Conservation (phyloP, 2,888 invertebrate species). For the Hemicrepidius hirtus region DNA sequence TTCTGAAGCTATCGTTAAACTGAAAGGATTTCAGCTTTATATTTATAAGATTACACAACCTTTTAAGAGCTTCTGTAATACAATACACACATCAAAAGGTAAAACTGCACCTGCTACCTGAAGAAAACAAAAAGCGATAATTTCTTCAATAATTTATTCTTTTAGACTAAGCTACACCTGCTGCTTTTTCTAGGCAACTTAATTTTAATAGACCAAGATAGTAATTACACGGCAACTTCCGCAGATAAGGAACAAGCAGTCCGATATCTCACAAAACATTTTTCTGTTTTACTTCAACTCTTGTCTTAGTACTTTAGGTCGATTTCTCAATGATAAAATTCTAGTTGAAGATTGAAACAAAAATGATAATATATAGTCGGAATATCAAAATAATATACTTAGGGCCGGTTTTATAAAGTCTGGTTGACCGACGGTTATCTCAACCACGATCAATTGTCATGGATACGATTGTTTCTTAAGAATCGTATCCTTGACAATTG, state of each 20-base stretch:
- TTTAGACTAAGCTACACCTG: conserved; percentile 35
- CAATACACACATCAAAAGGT: conserved; percentile 38
- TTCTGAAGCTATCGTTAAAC: conserved; percentile 61
- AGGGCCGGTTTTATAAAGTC: too few relatives aligned
- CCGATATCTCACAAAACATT: neutral
- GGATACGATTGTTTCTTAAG: too few relatives aligned
- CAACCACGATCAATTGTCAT: too few relatives aligned
- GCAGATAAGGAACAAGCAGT: neutral
- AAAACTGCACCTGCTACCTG: conserved; percentile 39
- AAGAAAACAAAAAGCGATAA: conserved; percentile 35
- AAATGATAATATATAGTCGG: too few relatives aligned
- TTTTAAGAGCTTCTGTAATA: conserved; percentile 39
- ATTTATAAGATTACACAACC: conserved; percentile 31
- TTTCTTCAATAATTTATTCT: conserved; percentile 43
- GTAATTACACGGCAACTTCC: neutral
- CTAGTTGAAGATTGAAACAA: too few relatives aligned
- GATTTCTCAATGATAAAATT: too few relatives aligned
- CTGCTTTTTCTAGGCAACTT: conserved; percentile 28
- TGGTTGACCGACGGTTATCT: too few relatives aligned
- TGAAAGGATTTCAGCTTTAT: conserved; percentile 58
- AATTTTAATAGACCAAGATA: conserved; percentile 11
- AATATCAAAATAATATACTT: too few relatives aligned
- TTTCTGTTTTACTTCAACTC: too few relatives aligned
- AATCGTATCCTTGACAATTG: too few relatives aligned
- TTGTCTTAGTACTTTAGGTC: too few relatives aligned